These are phyloP conservation scores for Seriola rivoliana DNA, from an alignment of 2,113 vertebrate species.

Conservation along the genomic window DNA sequence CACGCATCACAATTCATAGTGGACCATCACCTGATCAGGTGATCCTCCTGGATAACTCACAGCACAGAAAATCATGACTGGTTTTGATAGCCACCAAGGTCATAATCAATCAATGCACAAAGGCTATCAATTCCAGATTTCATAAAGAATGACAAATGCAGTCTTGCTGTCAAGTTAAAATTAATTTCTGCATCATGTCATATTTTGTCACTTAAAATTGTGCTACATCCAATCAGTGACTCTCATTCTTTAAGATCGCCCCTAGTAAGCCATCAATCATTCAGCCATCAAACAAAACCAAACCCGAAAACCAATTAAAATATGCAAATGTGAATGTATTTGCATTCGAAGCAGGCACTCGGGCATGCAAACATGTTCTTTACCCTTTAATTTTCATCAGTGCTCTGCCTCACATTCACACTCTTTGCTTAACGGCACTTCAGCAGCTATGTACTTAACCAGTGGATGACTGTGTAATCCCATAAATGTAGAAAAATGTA, in stretches of 20 bases:
- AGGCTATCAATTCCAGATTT: background rate
- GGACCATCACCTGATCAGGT: background rate
- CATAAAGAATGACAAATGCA: background rate
- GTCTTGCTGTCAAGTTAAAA: background rate
- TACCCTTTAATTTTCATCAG: background rate
- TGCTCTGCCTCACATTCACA: background rate
- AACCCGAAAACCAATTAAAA: slow-evolving; percentile 26
- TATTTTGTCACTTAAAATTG: background rate
- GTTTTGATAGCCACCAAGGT: background rate
- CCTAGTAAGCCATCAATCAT: slow-evolving; percentile 14
- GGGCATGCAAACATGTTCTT: background rate
- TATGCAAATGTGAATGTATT: slow-evolving; percentile 37
- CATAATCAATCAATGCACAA: background rate
- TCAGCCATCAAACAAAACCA: background rate
- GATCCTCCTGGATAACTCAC: background rate
- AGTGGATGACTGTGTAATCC: background rate
- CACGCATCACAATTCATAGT: slow-evolving; percentile 3
- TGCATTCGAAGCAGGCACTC: background rate
- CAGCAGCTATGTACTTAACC: background rate
- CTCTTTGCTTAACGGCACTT: background rate
- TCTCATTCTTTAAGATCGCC: background rate
- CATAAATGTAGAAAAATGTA: too few species aligned
- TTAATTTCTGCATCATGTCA: background rate
- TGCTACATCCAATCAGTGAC: background rate
- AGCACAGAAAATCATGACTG: background rate